Evolutionary conservation across 2,888 invertebrate genomes (phyloP), one percentile per base, ranked within the genome.

Genomic region (Noctua fimbriata): DNA sequence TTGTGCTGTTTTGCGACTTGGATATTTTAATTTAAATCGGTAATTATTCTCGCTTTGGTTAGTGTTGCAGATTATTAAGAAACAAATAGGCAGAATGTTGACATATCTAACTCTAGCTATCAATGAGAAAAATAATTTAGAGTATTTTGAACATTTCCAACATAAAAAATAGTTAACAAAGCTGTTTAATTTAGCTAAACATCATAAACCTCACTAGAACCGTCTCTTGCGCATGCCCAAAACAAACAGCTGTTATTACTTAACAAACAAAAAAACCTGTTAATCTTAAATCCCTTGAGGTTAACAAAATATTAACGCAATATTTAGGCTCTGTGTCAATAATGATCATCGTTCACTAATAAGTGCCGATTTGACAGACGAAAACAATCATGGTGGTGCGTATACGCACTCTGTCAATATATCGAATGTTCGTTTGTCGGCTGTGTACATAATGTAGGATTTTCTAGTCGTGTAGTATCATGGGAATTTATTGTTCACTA

Each of bases 281-380:
- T 89, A 87, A 85, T 88, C 81, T 89, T 78, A 87, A 94, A 94
- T 95, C 94, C 93, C 94, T 94, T 95, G 95, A 96, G 96, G 96
- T 96, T 96, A 96, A 96, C 92, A 95, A 92, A 96, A 96, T 94
- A 96, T 92, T 92, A 92, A 90, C 95, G 95, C 94, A 95, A 96
- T 95, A 95, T 93, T 95, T 95, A 93, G 94, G 93, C 92, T 89
- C 86, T 92, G 89, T 92, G 92, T 92, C 95, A 95, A 96, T 90
- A 94, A 49, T 88, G 89, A 87, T 92, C 92, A 91, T 52, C 69
- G 83, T 90, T 92, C 87, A 95, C 94, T 96, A 95, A 95, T 95
- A 95, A 94, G 94, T 94, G 95, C 93, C 91, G 95, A 95, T 93
- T 93, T 92, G 91, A 93, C 92, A 93, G 92, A 92, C 90, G 88